Percentiles rank a stretch among this genome's conserved stretches.
These are phyloP conservation scores for Phataginus tricuspis DNA, from an alignment of 2,797 vertebrate species.

Conservation along the genomic window DNA sequence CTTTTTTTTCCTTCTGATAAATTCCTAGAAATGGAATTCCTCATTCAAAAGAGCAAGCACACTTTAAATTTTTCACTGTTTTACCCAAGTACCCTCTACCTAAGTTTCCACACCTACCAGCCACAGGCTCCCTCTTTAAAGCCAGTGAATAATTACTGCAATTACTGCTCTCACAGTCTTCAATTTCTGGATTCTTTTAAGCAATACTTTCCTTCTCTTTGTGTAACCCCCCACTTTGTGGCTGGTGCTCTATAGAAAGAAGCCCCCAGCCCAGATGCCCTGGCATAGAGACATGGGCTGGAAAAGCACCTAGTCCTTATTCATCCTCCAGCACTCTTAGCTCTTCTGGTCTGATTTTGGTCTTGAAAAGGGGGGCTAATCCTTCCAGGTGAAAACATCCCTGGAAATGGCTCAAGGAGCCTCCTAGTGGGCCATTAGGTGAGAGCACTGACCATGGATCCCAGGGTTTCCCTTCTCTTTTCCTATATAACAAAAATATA, in stretches of 20 bases:
- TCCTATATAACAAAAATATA: too few relatives aligned
- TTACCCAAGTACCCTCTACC: not conserved
- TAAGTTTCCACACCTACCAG: not conserved
- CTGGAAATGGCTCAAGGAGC: not conserved
- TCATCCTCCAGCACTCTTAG: not conserved
- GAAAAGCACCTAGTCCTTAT: not conserved
- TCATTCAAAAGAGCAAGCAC: not conserved
- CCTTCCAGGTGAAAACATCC: not conserved
- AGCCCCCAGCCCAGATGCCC: not conserved
- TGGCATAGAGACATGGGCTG: not conserved
- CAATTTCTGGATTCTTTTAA: not conserved
- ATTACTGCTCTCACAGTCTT: not conserved
- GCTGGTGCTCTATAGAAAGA: not conserved
- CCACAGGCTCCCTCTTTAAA: not conserved
- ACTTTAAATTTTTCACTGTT: constrained; percentile 24
- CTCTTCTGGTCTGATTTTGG: not conserved
- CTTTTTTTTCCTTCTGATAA: constrained; percentile 7
- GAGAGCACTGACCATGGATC: not conserved
- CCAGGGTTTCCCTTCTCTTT: not conserved
- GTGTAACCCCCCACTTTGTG: not conserved
- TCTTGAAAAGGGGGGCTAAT: not conserved
- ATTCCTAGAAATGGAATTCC: not conserved
- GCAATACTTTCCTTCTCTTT: not conserved
- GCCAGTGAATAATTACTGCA: not conserved
- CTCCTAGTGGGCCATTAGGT: not conserved